These are phyloP conservation scores for Penaeus monodon DNA, from an alignment of 2,888 invertebrate species.

Conservation along the genomic window DNA sequence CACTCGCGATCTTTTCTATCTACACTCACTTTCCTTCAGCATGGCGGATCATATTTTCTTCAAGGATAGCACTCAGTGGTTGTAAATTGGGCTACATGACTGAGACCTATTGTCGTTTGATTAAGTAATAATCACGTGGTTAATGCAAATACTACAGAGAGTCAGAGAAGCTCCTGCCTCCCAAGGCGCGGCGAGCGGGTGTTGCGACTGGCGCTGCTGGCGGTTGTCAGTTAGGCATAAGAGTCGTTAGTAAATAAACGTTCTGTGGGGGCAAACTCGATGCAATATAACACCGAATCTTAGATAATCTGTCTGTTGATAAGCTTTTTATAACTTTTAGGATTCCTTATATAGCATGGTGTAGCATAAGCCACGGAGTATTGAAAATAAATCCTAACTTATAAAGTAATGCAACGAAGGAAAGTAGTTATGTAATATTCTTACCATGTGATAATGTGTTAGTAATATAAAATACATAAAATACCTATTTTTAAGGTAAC, in stretches of 20 bases:
- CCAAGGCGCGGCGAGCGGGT: neutral
- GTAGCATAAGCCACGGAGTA: no score
- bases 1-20: neutral
- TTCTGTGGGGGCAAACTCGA: no score
- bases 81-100: no score
- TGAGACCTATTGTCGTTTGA: neutral
- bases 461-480: neutral
- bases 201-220: slow-evolving; percentile 8
- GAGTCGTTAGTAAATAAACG: neutral
- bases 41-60: no score
- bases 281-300: neutral
- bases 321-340: no score
- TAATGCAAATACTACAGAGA: slow-evolving; percentile 12
- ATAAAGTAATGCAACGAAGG: no score
- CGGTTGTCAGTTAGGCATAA: slow-evolving; percentile 12
- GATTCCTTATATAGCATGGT: no score
- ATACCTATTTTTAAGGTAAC: neutral
- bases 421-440: no score
- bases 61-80: no score
- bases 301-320: no score
- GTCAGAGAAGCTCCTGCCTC: neutral
- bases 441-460: neutral
- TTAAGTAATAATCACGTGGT: slow-evolving; percentile 2
- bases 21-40: neutral
- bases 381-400: no score